Percentiles rank a stretch among this genome's conserved stretches.
These are phyloP conservation scores for Papilio demoleus DNA, from an alignment of 2,888 invertebrate species.

Conservation along the genomic window DNA sequence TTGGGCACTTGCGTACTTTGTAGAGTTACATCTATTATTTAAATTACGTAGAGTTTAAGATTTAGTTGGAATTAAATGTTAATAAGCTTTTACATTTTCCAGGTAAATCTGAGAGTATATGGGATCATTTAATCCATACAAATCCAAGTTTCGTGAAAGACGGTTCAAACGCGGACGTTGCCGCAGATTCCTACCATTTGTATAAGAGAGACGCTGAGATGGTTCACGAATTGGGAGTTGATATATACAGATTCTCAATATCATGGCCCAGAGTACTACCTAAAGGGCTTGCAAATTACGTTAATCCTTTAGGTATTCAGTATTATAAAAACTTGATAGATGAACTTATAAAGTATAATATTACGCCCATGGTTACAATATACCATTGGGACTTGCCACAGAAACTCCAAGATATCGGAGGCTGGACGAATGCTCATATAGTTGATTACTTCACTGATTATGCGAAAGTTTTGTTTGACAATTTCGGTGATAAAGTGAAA, in stretches of 20 bases:
- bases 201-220: conserved; percentile 86
- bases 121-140: conserved; percentile 82
- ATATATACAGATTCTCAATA: conserved; percentile 88
- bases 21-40: too few species aligned
- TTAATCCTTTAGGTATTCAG: conserved; percentile 88
- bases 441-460: conserved; percentile 86
- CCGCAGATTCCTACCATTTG: conserved; percentile 87
- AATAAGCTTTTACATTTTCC: conserved; percentile 48
- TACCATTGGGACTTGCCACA: conserved; percentile 89
- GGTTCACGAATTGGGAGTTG: conserved; percentile 84
- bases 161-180: conserved; percentile 85
- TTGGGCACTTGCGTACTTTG: too few species aligned
- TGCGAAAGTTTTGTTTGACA: conserved; percentile 83
- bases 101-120: conserved; percentile 87
- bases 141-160: conserved; percentile 81
- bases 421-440: conserved; percentile 87
- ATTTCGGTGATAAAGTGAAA: conserved; percentile 86
- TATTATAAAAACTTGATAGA: conserved; percentile 91
- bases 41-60: too few species aligned
- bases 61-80: neutral
- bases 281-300: conserved; percentile 84
- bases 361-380: conserved; percentile 88
- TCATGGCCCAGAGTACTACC: conserved; percentile 91
- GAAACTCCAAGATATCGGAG: conserved; percentile 85
- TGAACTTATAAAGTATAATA: conserved; percentile 85